phyloP scores from a whole-genome alignment of 2,888 invertebrate genomes.

The Elmis aenea region DNA sequence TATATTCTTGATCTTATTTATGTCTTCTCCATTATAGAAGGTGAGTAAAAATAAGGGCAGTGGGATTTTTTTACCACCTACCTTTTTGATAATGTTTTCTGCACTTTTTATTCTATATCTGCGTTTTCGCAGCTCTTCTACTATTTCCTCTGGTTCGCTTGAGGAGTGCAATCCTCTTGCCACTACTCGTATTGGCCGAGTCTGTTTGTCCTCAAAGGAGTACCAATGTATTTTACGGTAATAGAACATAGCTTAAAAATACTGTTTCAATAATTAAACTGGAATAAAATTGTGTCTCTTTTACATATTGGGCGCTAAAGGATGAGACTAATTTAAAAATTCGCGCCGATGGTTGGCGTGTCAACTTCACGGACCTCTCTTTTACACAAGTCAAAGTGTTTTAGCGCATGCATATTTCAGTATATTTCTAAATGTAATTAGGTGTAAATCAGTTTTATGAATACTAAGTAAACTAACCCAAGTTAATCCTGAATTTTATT shows the following conservation, averaged over 20 bases:
- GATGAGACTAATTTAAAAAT: too few species aligned
- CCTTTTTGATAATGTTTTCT: slow-evolving; percentile 5
- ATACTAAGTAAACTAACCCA: too few species aligned
- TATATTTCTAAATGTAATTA: too few species aligned
- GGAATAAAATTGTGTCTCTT: too few species aligned
- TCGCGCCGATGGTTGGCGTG: slow-evolving; percentile 3
- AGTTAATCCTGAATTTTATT: too few species aligned
- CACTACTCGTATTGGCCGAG: slow-evolving; percentile 5
- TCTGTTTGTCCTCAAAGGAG: slow-evolving; percentile 9
- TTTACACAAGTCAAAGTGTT: too few species aligned
- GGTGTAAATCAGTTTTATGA: too few species aligned
- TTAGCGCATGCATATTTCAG: too few species aligned
- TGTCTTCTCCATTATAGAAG: slow-evolving; percentile 8
- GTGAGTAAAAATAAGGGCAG: slow-evolving; percentile 9
- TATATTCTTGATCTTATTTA: slow-evolving; percentile 13
- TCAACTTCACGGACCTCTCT: too few species aligned
- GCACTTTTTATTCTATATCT: slow-evolving; percentile 7
- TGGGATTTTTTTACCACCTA: slow-evolving; percentile 9
- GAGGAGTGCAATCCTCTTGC: slow-evolving; percentile 8
- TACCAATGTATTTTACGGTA: slow-evolving; percentile 2
- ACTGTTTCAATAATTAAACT: too few species aligned
- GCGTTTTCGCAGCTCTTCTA: slow-evolving; percentile 3
- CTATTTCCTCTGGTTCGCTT: slow-evolving; percentile 5
- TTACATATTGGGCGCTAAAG: not conserved
- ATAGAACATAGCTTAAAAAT: too few species aligned